Percentiles rank a stretch among this genome's conserved stretches.
phyloP scores from a whole-genome alignment of 2,888 invertebrate genomes.

The Aphodius sticticus region DNA sequence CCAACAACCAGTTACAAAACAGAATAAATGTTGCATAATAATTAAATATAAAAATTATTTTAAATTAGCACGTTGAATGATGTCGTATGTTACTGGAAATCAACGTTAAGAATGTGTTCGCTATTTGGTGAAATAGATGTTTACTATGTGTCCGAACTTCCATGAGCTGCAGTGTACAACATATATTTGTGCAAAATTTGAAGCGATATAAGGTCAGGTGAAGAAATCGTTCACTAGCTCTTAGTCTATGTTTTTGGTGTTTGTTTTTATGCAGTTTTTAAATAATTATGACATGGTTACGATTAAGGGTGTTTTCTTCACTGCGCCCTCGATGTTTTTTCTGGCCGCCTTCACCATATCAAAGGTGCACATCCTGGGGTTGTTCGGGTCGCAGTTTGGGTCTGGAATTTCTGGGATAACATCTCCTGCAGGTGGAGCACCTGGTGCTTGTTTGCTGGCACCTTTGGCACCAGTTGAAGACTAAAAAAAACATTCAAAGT shows the following conservation, averaged over 20 bases:
- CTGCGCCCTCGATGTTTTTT: slow-evolving; percentile 17
- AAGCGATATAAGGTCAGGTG: neutral
- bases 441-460: neutral
- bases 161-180: too few species aligned
- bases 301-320: slow-evolving; percentile 28
- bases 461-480: neutral
- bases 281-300: neutral
- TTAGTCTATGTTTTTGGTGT: neutral
- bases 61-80: too few species aligned
- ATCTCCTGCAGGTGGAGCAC: neutral
- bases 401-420: slow-evolving; percentile 24
- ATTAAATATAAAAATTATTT: too few species aligned
- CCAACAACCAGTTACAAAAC: too few species aligned
- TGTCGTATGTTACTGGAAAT: too few species aligned
- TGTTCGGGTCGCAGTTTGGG: slow-evolving; percentile 30
- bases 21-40: too few species aligned
- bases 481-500: too few species aligned
- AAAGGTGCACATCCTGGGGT: slow-evolving; percentile 27
- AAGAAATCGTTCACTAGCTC: neutral
- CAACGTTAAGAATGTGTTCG: too few species aligned
- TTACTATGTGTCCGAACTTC: too few species aligned
- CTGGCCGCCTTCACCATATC: slow-evolving; percentile 22
- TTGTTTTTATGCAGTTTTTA: too few species aligned
- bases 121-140: too few species aligned
- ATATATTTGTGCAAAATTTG: too few species aligned